Conservation (phyloP, 2,888 invertebrate genomes). For the Spodoptera littoralis region DNA sequence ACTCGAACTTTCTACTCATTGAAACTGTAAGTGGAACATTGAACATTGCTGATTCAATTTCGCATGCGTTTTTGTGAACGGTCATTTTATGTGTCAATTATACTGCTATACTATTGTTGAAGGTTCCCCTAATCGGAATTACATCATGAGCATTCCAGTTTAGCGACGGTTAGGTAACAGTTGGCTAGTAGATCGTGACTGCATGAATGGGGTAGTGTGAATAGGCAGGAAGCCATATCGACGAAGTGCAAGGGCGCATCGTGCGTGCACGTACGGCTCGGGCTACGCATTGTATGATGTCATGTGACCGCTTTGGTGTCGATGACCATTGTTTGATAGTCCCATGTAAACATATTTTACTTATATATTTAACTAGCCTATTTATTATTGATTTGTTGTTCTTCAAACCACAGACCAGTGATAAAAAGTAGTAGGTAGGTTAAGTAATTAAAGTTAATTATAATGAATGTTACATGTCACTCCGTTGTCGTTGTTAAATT, state of each 20-base stretch:
- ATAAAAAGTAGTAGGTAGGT: conserved; percentile 5
- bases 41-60: conserved; percentile 16
- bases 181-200: conserved; percentile 74
- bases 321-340: conserved; percentile 46
- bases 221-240: conserved; percentile 75
- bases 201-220: conserved; percentile 75
- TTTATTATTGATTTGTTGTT: conserved; percentile 15
- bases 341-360: conserved; percentile 36
- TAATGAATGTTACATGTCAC: no score
- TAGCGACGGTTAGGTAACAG: conserved; percentile 64
- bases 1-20: conserved; percentile 34
- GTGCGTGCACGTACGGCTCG: conserved; percentile 50
- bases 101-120: conserved; percentile 21
- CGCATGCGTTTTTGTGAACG: conserved; percentile 28
- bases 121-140: conserved; percentile 52
- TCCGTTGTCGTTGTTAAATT: no score
- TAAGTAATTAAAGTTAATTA: conserved; percentile 1
- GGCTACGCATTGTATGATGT: conserved; percentile 51
- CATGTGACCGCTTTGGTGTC: conserved; percentile 52
- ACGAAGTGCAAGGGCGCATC: conserved; percentile 78
- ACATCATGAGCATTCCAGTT: conserved; percentile 64
- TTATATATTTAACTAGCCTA: conserved; percentile 10
- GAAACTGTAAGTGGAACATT: conserved; percentile 11
- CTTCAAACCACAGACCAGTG: conserved; percentile 4
- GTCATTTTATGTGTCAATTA: conserved; percentile 25